Evolutionary conservation across 2,888 invertebrate genomes (phyloP), one percentile per base, ranked within the genome.

Genomic region (Cactoblastis cactorum): DNA sequence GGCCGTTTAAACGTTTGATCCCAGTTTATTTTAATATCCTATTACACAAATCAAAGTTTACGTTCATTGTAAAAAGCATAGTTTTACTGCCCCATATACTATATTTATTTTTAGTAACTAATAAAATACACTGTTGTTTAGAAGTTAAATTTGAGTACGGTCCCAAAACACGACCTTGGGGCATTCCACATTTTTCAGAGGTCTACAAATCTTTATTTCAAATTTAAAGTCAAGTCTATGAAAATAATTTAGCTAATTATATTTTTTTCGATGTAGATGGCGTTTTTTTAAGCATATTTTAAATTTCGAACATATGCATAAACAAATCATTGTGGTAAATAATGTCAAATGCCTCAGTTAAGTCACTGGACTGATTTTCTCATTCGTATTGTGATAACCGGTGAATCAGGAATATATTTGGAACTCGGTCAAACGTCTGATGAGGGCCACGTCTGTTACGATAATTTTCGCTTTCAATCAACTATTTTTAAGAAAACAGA

Each of bases 391-490:
- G 60, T 49, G 49, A 49, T 49, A 64, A 63, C 46, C 57, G 49
- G 57, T 76, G 69, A 77, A 59, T 77, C 80, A 73, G 59, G 56
- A 53, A 60, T 76, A 72, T 68, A 73, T 77, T 69, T 66, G 62
- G 65, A 79, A 66, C 62, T 71, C 76, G 74, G 75, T 74, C 77
- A 71, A 66, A 59, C 59, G 67, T 65, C 67, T 63, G 64, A 50
- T 52, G 63, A 59, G 54, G 59, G 61, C 61, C 53, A 65, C 63
- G 58, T 52, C 37, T 52, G 52, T 48, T 53, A 46, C 28, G 53
- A 53, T 53, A 63, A 58, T 61, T 62, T 65, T 62, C 63, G 59
- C 58, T 53, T 59, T 61, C 61, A 48, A 48, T 48, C 47, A 48
- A 48, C 47, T 43, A 43, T 15, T 43, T 43, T 28, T 43, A 43